Evolutionary conservation across 2,113 vertebrate genomes (phyloP).

Genomic region (Pyxicephalus adspersus): DNA sequence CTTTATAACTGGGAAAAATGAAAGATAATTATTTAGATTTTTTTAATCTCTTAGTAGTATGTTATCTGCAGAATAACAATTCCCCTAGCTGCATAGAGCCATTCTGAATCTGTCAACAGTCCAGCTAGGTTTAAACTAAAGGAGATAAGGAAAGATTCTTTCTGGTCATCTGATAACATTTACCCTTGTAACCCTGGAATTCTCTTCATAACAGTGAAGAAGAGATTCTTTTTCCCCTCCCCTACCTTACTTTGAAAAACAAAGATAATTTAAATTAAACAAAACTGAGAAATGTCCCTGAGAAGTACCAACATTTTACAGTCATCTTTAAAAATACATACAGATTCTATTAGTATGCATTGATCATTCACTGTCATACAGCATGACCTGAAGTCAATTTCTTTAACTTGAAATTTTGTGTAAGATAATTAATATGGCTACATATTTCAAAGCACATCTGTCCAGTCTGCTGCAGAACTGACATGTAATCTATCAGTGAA

Average conservation of each 20-base stretch:
- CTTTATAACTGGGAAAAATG: no score
- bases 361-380: slow-evolving; percentile 1
- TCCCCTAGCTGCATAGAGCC: slow-evolving; percentile 3
- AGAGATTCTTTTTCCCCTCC: slow-evolving; percentile 6
- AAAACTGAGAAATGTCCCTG: not conserved
- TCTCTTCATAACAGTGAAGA: slow-evolving; percentile 28
- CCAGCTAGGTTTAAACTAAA: slow-evolving; percentile 20
- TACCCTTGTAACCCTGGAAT: slow-evolving; percentile 53
- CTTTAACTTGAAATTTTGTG: not conserved
- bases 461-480: not conserved
- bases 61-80: slow-evolving; percentile 26
- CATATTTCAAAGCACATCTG: not conserved
- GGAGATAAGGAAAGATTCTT: slow-evolving; percentile 53
- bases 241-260: slow-evolving; percentile 1
- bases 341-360: not conserved
- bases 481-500: not conserved
- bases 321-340: not conserved
- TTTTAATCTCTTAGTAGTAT: not conserved
- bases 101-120: slow-evolving; percentile 25
- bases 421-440: slow-evolving; percentile 2
- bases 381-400: not conserved
- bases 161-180: slow-evolving; percentile 50
- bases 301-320: not conserved
- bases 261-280: not conserved
- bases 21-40: no score